phyloP scores from a whole-genome alignment of 2,113 vertebrate species.

The Brienomyrus longianalis region DNA sequence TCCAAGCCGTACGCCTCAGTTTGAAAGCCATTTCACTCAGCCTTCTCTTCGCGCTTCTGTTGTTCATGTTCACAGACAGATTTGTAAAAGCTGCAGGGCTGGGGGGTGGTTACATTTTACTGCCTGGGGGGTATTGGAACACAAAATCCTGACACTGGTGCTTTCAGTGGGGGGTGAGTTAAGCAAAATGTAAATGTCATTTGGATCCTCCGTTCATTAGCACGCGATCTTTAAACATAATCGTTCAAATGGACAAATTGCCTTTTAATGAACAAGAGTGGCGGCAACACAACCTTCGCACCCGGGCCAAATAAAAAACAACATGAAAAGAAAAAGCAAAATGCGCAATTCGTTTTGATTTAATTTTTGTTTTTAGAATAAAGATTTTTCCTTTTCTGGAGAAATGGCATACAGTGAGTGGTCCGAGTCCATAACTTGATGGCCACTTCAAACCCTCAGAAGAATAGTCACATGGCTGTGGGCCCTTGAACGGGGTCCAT shows the following conservation, averaged over 20 bases:
- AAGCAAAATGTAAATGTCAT: constrained; percentile 1
- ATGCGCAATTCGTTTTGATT: neutral
- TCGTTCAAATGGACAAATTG: neutral
- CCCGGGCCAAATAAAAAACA: neutral
- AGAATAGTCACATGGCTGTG: neutral
- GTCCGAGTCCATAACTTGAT: neutral
- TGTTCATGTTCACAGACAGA: neutral
- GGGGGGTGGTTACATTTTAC: neutral
- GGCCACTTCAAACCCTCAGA: neutral
- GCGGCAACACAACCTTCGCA: neutral
- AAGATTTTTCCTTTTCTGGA: neutral
- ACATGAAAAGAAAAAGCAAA: neutral
- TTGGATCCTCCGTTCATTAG: neutral
- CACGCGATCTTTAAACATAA: neutral
- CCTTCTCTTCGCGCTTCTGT: neutral
- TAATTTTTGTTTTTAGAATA: neutral
- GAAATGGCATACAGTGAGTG: neutral
- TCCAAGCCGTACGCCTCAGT: neutral
- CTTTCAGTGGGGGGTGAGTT: neutral
- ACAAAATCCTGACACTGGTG: neutral
- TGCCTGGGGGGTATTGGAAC: neutral
- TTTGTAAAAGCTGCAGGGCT: neutral
- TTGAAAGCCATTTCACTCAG: neutral
- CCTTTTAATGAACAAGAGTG: neutral
- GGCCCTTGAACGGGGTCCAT: neutral